Base-by-base conservation (phyloP, 2,797 vertebrate species). In the Pangasius macronema region DNA sequence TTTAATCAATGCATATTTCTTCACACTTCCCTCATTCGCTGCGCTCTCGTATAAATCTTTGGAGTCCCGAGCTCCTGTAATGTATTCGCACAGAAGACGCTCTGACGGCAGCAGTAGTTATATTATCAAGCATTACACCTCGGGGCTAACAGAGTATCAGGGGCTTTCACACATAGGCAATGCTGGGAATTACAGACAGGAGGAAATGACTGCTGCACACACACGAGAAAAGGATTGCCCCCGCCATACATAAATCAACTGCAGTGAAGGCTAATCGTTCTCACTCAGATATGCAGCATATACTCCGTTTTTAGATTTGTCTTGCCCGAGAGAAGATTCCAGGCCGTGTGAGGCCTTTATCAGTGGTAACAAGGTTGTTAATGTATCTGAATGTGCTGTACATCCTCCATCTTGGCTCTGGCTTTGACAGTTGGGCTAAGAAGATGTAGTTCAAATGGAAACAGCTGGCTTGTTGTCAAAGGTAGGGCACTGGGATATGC, bases 1-100 rank as follows among this genome's bases (percentile, higher is more conserved):
- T 99, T 99, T 98, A 99, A 99, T 99, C 98, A 99, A 99, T 98
- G 97, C 97, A 97, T 97, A 98, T 98, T 96, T 96, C 95, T 94
- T 95, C 55, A 27, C 84, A 96, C 95, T 95, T 94, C 96, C 91
- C 96, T 96, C 96, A 96, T 96, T 91, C 92, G 91, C 96, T 96
- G 96, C 96, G 96, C 96, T 96, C 97, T 93, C 96, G 97, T 97
- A 99, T 98, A 98, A 98, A 99, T 99, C 97, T 98, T 96, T 96
- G 96, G 95, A 96, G 97, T 97, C 97, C 93, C 95, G 95, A 95
- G 95, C 94, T 95, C 96, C 94, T 96, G 96, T 97, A 98, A 98
- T 97, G 97, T 95, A 95, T 97, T 97, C 97, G 96, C 95, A 95
- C 94, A 95, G 95, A 96, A 91, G 95, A 93, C 75, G 89, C 93